phyloP scores from a whole-genome alignment of 1,140 invertebrate species.

The Penaeus vannamei region DNA sequence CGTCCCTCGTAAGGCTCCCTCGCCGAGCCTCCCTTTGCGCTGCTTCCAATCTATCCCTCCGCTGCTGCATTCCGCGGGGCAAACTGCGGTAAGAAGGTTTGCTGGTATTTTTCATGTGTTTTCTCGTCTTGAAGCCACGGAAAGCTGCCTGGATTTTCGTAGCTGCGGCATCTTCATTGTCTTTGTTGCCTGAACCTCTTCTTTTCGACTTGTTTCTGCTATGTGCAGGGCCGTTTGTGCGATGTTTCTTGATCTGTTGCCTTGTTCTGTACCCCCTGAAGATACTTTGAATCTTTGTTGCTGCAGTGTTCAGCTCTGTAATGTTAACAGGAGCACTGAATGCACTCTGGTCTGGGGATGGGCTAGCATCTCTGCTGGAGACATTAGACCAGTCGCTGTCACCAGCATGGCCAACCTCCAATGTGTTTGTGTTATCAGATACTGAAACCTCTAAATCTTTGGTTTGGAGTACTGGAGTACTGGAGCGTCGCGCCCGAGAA shows the following conservation, averaged over 20 bases:
- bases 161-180: not conserved
- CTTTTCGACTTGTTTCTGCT: too few relatives aligned
- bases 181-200: not conserved
- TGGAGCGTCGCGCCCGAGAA: too few relatives aligned
- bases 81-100: constrained; percentile 12
- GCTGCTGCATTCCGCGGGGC: not conserved
- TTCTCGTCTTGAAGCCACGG: constrained; percentile 23
- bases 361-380: constrained; percentile 5
- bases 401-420: not conserved
- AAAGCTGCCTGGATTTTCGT: constrained; percentile 10
- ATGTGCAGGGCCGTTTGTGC: not conserved
- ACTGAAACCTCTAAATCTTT: not conserved
- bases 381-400: constrained; percentile 10
- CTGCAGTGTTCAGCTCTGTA: not conserved
- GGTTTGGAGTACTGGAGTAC: not conserved
- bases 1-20: not conserved
- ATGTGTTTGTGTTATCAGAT: not conserved
- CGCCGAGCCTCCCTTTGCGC: not conserved
- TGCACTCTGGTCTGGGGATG: not conserved
- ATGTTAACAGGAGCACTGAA: not conserved
- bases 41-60: constrained; percentile 1
- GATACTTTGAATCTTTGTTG: not conserved
- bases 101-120: not conserved
- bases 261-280: not conserved
- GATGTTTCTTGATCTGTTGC: not conserved